phyloP scores from a whole-genome alignment of 2,888 invertebrate genomes.

The Zelleria hepariella region DNA sequence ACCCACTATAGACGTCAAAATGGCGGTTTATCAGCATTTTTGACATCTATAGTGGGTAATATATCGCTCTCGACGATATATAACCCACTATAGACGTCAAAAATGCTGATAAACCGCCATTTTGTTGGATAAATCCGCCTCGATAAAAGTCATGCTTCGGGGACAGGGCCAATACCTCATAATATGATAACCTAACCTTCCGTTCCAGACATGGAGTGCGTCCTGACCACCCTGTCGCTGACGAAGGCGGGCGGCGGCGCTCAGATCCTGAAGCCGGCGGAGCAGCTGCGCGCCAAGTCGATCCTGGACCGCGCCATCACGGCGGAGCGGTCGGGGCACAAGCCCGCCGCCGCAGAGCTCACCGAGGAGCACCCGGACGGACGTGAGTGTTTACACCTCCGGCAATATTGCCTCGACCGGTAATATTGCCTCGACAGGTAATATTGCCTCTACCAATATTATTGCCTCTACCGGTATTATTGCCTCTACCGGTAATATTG shows the following conservation, averaged over 20 bases:
- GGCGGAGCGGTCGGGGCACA: conserved; percentile 81
- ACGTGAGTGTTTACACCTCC: conserved; percentile 75
- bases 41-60: no score
- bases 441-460: background rate
- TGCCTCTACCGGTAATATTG: background rate
- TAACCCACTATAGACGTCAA: no score
- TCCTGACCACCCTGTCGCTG: conserved; percentile 87
- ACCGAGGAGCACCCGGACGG: conserved; percentile 91
- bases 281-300: conserved; percentile 83
- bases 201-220: conserved; percentile 87
- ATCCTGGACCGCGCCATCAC: conserved; percentile 87
- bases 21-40: no score
- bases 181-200: background rate
- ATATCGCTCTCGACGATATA: no score
- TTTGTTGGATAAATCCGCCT: no score
- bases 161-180: no score
- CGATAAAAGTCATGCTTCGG: no score
- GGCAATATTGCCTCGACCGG: background rate
- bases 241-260: conserved; percentile 74
- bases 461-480: background rate
- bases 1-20: no score
- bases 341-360: conserved; percentile 48
- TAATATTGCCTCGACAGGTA: background rate
- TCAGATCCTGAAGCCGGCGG: conserved; percentile 79
- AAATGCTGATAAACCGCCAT: no score